Percentiles rank a stretch among this genome's conserved stretches.
phyloP scores from a whole-genome alignment of 2,113 vertebrate species.

The Oriolus oriolus region DNA sequence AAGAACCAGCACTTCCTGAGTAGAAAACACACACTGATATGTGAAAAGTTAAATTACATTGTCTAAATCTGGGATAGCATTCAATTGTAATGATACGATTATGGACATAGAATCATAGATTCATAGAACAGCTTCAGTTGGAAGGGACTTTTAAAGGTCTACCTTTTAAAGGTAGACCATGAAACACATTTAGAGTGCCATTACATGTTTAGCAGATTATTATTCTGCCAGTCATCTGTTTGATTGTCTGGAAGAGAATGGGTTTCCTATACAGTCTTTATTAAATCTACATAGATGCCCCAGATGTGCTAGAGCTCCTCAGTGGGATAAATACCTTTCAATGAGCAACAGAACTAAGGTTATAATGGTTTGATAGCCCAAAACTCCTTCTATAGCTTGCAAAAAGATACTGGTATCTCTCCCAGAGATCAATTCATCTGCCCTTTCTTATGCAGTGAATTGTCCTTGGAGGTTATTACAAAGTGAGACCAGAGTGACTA shows the following conservation, averaged over 20 bases:
- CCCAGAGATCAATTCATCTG: not conserved
- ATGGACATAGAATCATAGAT: not conserved
- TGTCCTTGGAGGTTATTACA: not conserved
- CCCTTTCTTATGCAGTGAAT: not conserved
- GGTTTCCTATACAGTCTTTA: not conserved
- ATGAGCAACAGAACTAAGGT: not conserved
- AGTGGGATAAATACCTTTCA: not conserved
- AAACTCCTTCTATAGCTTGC: not conserved
- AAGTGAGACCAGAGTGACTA: slow-evolving; percentile 8
- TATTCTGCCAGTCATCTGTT: not conserved
- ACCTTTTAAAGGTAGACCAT: not conserved
- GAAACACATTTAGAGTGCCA: not conserved
- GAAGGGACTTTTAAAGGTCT: not conserved
- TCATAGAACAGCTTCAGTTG: not conserved
- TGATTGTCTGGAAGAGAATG: not conserved
- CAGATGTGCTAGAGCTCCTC: not conserved
- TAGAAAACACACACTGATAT: not conserved
- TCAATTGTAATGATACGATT: not conserved
- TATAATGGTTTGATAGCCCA: not conserved
- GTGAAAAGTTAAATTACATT: not conserved
- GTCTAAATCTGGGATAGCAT: not conserved
- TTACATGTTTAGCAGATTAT: not conserved
- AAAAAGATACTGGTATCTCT: not conserved
- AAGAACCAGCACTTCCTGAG: not conserved
- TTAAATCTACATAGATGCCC: not conserved